Evolutionary conservation across 2,113 vertebrate genomes (phyloP), one percentile per base, ranked within the genome.

Genomic region (Salvelinus alpinus): DNA sequence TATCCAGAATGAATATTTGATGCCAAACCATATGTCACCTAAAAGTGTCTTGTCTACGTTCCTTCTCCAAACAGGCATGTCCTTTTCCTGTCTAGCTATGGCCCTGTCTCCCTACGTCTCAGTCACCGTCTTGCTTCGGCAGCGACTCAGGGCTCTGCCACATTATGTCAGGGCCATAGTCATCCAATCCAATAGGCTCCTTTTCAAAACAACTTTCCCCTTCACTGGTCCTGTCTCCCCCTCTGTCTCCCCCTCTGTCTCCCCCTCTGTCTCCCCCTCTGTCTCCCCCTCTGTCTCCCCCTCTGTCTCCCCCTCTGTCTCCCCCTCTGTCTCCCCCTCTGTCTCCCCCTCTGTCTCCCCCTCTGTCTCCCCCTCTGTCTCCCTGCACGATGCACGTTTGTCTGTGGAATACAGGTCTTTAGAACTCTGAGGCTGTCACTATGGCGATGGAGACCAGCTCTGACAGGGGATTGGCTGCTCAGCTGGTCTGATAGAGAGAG

Each of bases 121-220:
- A 14, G 16, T 78, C 64, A 14, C 18, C 54, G 31, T 78, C 64
- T 78, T 81, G 71, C 68, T 83, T 64, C 67, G 38, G 38, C 38
- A 9, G 38, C 38, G 8, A 38, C 64, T 72, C 72, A 74, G 29
- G 66, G 59, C 71, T 65, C 78, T 78, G 83, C 60, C 69, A 81
- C 80, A 83, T 86, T 85, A 83, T 87, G 86, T 87, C 80, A 83
- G 77, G 75, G 64, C 73, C 67, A 18, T 48, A 72, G 71, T 76
- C 59, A 71, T 65, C 80, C 75, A 78, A 16, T 54, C 14, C 48
- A 54, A 5, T 18, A 27, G 51, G 25, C 67, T 70, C n/a, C 38
- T 44, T 44, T 44, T 44, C 38, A 44, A 44, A 44, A 44, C 8
- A 44, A 44, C 38, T 44, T 62, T 89, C 85, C 80, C 71, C 85